A percentile compares a stretch with the other conserved stretches of the same genome.
Evolutionary conservation across 2,888 invertebrate species (phyloP).

Genomic region (Nephrotoma appendiculata): DNA sequence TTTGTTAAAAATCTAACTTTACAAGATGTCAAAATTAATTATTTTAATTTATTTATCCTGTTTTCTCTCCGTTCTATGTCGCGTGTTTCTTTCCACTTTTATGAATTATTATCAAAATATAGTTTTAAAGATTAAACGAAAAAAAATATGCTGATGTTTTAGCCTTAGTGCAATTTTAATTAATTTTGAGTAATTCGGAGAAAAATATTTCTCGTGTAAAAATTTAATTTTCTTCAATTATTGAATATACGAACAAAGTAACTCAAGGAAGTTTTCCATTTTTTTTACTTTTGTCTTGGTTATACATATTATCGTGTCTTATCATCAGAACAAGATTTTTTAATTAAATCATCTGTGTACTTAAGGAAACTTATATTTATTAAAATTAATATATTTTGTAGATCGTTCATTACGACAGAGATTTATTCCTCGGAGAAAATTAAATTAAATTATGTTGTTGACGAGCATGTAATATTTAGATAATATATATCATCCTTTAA

Average conservation of each 20-base stretch:
- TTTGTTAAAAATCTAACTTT: neutral
- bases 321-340: neutral
- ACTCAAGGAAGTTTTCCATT: neutral
- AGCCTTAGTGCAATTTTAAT: neutral
- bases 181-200: neutral
- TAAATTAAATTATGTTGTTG: too few species aligned
- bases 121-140: neutral
- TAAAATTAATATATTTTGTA: neutral
- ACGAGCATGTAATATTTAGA: too few species aligned
- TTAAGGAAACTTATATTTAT: neutral
- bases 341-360: neutral
- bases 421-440: too few species aligned
- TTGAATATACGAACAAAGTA: neutral
- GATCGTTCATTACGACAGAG: too few species aligned
- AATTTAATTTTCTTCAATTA: neutral
- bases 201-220: neutral
- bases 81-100: neutral
- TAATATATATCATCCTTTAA: too few species aligned
- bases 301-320: neutral
- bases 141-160: neutral
- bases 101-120: neutral
- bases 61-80: neutral
- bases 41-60: neutral
- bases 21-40: neutral
- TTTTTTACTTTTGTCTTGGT: neutral